Base-by-base conservation (phyloP, 1,140 invertebrate genomes). In the Lasioglossum albipes region DNA sequence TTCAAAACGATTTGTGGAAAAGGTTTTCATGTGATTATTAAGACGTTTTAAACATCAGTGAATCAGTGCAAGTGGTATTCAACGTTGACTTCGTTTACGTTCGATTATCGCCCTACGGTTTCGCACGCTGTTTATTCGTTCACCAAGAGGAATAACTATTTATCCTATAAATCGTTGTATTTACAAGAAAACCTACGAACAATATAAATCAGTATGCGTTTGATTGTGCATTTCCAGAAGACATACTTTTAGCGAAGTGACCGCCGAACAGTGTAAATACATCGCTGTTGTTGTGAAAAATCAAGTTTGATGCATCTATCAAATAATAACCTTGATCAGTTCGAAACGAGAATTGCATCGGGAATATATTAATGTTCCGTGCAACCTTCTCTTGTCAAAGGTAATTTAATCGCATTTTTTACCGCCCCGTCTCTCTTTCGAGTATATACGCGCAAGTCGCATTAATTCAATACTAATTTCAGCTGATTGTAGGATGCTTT, bases 1-100 rank as follows among this genome's bases (percentile, higher is more conserved):
- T 79, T 74, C 70, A 79, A 79, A 79, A 74, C 71, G 77, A 74
- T 65, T 79, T 49, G 77, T 74, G 62, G 12, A 67, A 67, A 79
- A 79, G 49, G 77, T 79, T 79, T 74, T 59, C 62, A 74, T 79
- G 70, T 79, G 52, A 49, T 79, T 79, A 66, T 74, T 66, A 49
- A 68, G 42, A 42, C 5, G 49, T 61, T 54, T 57, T 42, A 66
- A 74, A 49, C 57, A 74, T 66, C 16, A 36, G 62, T 42, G 77
- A 66, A 54, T 42, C 27, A 20, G 3, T 62, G 41, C 22, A 45
- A 73, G 41, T 2, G 31, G 6, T 57, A 73, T 3, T n/a, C 27
- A 36, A n/a, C 42, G 12, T 12, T n/a, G 7, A 42, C 22, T 52
- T 73, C 41, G 72, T 73, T 36, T 73, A 27, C 27, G 20, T 6